Base-by-base conservation (phyloP, 1,140 invertebrate species). In the Halictus rubicundus region DNA sequence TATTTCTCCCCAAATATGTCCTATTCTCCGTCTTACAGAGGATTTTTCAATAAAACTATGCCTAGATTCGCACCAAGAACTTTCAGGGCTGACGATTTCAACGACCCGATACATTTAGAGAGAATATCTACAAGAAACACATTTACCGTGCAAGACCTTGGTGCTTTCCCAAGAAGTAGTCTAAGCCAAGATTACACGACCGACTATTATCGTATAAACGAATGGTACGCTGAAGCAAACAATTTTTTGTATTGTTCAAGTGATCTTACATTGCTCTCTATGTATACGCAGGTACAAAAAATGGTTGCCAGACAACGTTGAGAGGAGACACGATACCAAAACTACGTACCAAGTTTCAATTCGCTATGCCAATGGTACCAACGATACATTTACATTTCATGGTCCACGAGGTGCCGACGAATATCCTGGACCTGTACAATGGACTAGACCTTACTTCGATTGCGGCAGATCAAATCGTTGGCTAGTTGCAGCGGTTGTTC, bases 11-110 rank as follows among this genome's bases (percentile, higher is more conserved):
- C 98, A 2, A 98, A 99, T 90, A 96, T 96, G 92, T 98, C 97
- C 0, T 99, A 99, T 89, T 97, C 98, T 0, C 97, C 98, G 0
- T 99, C 98, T 42, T 99, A 99, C 89, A 94, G 97, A 90, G 98
- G 97, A 32, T 98, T 98, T 93, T 99, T 99, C 93, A 99, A 99
- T 91, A 98, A 98, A 91, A 99, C 99, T 0, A 95, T 99, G 91
- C 97, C 97, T 0, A 94, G 98, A 84, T 99, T 99, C 94, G 99
- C 98, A 14, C 98, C 99, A 0, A 94, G 98, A 90, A 98, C 98
- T 0, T 99, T 96, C 87, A 95, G 98, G 85, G 95, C 96, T 54
- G 98, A 98, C 91, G 98, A 99, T 93, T 99, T 98, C 87, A 98
- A 98, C 90, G 97, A 99, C 93, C 97, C 98, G 0, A 97, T 98